These are phyloP conservation scores for Strigamia maritima DNA, from an alignment of 2,888 invertebrate species.

Conservation along the genomic window DNA sequence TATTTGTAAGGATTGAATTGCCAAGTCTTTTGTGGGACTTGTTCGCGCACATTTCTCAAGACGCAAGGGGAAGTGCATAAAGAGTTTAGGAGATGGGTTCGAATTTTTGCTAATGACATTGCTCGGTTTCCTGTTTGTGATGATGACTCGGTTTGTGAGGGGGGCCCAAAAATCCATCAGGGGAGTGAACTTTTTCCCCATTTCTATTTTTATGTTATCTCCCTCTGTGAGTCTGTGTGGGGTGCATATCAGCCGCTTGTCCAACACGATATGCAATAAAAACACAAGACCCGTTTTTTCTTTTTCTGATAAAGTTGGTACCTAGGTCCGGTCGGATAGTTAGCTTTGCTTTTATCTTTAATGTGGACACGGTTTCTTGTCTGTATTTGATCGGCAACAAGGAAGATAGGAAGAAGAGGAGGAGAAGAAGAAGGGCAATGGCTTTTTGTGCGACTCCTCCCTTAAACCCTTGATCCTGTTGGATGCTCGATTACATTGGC, in stretches of 20 bases:
- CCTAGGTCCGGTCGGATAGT: not conserved
- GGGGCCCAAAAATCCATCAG: constrained; percentile 6
- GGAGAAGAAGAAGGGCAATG: not conserved
- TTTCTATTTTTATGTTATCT: constrained; percentile 24
- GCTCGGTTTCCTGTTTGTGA: constrained; percentile 27
- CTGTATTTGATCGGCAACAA: not conserved
- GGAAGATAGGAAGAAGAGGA: not conserved
- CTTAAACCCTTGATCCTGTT: constrained; percentile 34
- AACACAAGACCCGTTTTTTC: not conserved
- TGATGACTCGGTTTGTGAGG: not conserved
- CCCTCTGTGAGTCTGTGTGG: not conserved
- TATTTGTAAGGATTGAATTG: constrained; percentile 34
- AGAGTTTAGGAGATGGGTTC: constrained; percentile 9
- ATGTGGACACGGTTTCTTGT: constrained; percentile 19
- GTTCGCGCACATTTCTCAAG: constrained; percentile 14
- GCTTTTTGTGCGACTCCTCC: constrained; percentile 34
- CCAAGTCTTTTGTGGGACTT: constrained; percentile 23
- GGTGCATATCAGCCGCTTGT: constrained; percentile 9
- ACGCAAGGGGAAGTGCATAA: not conserved
- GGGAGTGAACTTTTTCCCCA: not conserved
- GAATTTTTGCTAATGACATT: constrained; percentile 30
- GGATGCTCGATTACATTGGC: constrained; percentile 34
- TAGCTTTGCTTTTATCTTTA: constrained; percentile 22
- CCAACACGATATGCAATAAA: constrained; percentile 32
- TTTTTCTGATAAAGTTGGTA: not conserved